These are phyloP conservation scores for Alouatta caraya DNA, from an alignment of 2,797 vertebrate species.

Conservation along the genomic window DNA sequence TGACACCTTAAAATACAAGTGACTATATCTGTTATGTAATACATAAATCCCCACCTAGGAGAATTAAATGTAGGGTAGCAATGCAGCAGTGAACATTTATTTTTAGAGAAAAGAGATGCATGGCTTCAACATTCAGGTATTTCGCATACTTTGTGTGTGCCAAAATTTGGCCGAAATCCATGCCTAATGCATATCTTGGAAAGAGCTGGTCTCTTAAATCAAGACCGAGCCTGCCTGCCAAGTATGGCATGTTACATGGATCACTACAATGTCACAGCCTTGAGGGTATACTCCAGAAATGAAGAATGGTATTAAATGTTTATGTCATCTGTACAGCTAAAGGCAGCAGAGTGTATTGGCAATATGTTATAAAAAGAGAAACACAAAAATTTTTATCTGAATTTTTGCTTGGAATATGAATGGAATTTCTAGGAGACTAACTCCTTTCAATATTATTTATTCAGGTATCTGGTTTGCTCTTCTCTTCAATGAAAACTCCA, in stretches of 20 bases:
- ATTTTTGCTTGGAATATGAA: slow-evolving; percentile 50
- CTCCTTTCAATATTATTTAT: slow-evolving; percentile 21
- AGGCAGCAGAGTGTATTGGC: not conserved
- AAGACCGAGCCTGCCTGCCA: slow-evolving; percentile 5
- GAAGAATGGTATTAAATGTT: slow-evolving; percentile 50
- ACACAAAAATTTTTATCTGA: slow-evolving; percentile 36
- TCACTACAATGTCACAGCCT: slow-evolving; percentile 44
- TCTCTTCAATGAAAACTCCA: slow-evolving; percentile 59
- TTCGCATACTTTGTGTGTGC: slow-evolving; percentile 36
- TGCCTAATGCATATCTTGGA: slow-evolving; percentile 48
- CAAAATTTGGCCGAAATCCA: slow-evolving; percentile 53
- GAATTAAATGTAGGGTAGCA: not conserved
- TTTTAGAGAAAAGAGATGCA: slow-evolving; percentile 9
- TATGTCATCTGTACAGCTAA: slow-evolving; percentile 33
- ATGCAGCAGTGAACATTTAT: not conserved
- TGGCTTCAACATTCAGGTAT: slow-evolving; percentile 43
- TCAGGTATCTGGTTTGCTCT: slow-evolving; percentile 10
- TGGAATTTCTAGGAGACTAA: not conserved
- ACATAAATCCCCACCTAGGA: not conserved
- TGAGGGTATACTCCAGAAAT: not conserved
- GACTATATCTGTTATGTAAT: not conserved
- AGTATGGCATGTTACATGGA: slow-evolving; percentile 47
- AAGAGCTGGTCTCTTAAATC: slow-evolving; percentile 48
- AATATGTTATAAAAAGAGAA: slow-evolving; percentile 34
- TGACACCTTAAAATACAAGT: not conserved